Conservation (phyloP, 1,140 invertebrate species). For the Neomicropteryx cornuta region DNA sequence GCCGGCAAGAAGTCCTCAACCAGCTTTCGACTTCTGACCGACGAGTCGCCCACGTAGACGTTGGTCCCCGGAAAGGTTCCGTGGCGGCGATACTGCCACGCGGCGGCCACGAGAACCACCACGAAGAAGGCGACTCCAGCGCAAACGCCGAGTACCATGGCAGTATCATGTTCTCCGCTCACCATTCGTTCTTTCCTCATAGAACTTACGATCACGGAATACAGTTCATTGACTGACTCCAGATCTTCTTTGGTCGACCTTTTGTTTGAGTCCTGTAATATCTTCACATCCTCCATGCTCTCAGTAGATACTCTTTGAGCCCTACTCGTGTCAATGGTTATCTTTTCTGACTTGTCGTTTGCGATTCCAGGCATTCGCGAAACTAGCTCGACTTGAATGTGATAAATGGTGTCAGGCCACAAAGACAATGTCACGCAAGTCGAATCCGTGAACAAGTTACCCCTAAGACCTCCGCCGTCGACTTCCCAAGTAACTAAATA, state of each 20-base stretch:
- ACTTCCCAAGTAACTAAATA: slow-evolving; percentile 78
- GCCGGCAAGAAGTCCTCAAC: slow-evolving; percentile 42
- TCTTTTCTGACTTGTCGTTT: slow-evolving; percentile 47
- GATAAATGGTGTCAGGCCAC: slow-evolving; percentile 70
- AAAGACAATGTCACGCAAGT: slow-evolving; percentile 64
- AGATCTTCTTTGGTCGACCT: slow-evolving; percentile 18
- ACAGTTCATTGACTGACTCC: slow-evolving; percentile 35
- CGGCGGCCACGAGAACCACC: slow-evolving; percentile 35
- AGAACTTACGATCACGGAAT: slow-evolving; percentile 45
- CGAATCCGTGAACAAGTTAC: slow-evolving; percentile 70
- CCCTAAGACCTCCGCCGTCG: slow-evolving; percentile 68
- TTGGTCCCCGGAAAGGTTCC: slow-evolving; percentile 43
- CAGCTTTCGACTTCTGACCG: slow-evolving; percentile 42
- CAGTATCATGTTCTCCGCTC: slow-evolving; percentile 37
- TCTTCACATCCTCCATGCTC: slow-evolving; percentile 45
- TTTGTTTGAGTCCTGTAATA: slow-evolving; percentile 22
- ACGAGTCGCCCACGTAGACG: slow-evolving; percentile 43
- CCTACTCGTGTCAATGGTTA: slow-evolving; percentile 47
- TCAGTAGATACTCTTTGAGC: slow-evolving; percentile 47
- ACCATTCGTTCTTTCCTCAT: slow-evolving; percentile 41
- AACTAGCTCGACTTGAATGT: slow-evolving; percentile 60
- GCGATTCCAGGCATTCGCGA: slow-evolving; percentile 44
- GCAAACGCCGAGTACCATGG: slow-evolving; percentile 39
- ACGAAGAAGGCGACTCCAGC: slow-evolving; percentile 43
- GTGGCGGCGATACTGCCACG: slow-evolving; percentile 41